Percentiles rank a stretch among this genome's conserved stretches.
These are phyloP conservation scores for Apocheima hispidaria DNA, from an alignment of 2,888 invertebrate species.

Conservation along the genomic window DNA sequence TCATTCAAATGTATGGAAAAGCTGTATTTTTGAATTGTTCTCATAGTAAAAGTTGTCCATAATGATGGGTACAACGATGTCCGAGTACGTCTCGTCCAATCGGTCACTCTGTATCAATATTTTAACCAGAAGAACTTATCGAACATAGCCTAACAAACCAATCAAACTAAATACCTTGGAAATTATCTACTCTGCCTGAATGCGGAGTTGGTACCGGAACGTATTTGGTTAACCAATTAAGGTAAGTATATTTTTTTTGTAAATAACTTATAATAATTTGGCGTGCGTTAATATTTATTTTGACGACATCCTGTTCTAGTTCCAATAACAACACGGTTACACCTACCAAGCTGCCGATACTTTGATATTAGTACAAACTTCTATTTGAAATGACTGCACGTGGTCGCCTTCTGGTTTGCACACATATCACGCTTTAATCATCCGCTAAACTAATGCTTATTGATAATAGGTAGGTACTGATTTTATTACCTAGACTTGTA, in stretches of 20 bases:
- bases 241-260: conserved; percentile 17
- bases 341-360: background rate
- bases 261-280: conserved; percentile 12
- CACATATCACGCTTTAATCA: conserved; percentile 7
- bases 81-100: too few species aligned
- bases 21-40: too few species aligned
- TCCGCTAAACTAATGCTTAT: background rate
- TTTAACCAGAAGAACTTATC: background rate
- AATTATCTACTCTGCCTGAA: conserved; percentile 2
- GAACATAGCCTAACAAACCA: background rate
- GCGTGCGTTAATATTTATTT: conserved; percentile 28
- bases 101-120: too few species aligned
- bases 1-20: too few species aligned
- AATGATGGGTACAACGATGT: too few species aligned
- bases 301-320: conserved; percentile 29
- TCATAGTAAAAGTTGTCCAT: too few species aligned
- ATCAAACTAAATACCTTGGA: conserved; percentile 2
- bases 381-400: conserved; percentile 16
- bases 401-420: background rate
- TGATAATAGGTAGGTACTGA: conserved; percentile 3
- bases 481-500: conserved; percentile 1
- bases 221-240: conserved; percentile 24
- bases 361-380: background rate
- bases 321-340: conserved; percentile 14
- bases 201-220: conserved; percentile 7